These are phyloP conservation scores for Aulostomus chinensis DNA, from an alignment of 2,797 vertebrate species.

Conservation along the genomic window DNA sequence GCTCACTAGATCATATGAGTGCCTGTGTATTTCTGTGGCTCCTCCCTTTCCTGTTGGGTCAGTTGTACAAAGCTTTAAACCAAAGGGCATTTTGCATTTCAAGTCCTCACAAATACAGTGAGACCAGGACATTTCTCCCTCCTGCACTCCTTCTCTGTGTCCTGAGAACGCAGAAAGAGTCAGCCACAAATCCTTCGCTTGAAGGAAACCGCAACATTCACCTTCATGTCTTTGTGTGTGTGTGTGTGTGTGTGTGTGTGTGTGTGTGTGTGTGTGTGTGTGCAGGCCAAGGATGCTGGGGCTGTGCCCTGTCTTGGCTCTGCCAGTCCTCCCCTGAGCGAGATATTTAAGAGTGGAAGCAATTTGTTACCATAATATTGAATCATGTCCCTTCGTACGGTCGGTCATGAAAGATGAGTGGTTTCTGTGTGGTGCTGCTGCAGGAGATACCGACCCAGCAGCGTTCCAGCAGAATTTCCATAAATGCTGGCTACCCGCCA, in stretches of 20 bases:
- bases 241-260: background rate
- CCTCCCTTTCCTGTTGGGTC: too few species aligned
- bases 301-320: conserved; percentile 10
- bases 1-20: too few species aligned
- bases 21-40: background rate
- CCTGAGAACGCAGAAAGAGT: too few species aligned
- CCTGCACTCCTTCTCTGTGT: too few species aligned
- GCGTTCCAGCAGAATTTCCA: background rate
- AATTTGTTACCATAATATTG: conserved; percentile 69
- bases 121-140: too few species aligned
- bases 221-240: background rate
- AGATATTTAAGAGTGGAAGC: conserved; percentile 54
- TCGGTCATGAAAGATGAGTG: conserved; percentile 67
- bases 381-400: conserved; percentile 58
- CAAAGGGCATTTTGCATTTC: too few species aligned
- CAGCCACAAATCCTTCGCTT: too few species aligned
- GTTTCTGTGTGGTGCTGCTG: conserved; percentile 41
- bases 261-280: conserved; percentile 2
- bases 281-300: background rate
- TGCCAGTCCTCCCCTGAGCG: conserved; percentile 21
- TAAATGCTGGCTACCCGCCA: background rate
- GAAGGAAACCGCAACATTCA: too few species aligned
- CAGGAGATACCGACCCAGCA: conserved; percentile 14
- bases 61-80: too few species aligned
- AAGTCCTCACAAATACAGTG: too few species aligned